Evolutionary conservation across 2,113 vertebrate species (phyloP).

Genomic region (Onychostruthus taczanowskii): DNA sequence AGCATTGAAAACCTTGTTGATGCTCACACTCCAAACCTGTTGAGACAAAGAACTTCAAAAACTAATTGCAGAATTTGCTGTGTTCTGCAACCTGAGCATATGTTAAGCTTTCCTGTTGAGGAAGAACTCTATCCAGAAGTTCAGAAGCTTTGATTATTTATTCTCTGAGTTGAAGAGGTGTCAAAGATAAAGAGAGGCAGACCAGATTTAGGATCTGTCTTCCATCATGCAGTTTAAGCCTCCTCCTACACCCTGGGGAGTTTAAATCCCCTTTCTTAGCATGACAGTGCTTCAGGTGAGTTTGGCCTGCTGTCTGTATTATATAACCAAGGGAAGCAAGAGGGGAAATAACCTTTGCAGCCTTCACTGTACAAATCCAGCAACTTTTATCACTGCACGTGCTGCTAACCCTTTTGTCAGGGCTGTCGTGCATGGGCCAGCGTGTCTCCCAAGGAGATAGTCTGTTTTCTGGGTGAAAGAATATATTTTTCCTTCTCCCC

Average conservation of each 20-base stretch:
- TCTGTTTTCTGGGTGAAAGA: slow-evolving; percentile 57
- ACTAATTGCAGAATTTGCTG: neutral
- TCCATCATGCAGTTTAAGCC: neutral
- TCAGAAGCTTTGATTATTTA: neutral
- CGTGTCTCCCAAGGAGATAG: neutral
- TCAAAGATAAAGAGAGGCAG: neutral
- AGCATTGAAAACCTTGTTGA: neutral
- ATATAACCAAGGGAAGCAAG: neutral
- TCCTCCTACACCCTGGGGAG: neutral
- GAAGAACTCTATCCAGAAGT: neutral
- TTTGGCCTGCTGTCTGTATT: neutral
- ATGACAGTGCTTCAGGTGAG: neutral
- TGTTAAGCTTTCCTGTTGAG: neutral
- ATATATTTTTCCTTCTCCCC: neutral
- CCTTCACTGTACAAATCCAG: neutral
- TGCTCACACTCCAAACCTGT: neutral
- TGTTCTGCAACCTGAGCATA: slow-evolving; percentile 8
- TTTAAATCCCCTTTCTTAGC: slow-evolving; percentile 24
- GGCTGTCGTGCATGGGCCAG: neutral
- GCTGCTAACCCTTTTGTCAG: slow-evolving; percentile 18
- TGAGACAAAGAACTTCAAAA: neutral
- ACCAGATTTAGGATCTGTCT: neutral
- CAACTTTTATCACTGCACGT: neutral
- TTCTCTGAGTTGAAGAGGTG: neutral
- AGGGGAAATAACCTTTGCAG: slow-evolving; percentile 2